These are phyloP conservation scores for Etheostoma spectabile DNA, from an alignment of 2,113 vertebrate species.

Conservation along the genomic window DNA sequence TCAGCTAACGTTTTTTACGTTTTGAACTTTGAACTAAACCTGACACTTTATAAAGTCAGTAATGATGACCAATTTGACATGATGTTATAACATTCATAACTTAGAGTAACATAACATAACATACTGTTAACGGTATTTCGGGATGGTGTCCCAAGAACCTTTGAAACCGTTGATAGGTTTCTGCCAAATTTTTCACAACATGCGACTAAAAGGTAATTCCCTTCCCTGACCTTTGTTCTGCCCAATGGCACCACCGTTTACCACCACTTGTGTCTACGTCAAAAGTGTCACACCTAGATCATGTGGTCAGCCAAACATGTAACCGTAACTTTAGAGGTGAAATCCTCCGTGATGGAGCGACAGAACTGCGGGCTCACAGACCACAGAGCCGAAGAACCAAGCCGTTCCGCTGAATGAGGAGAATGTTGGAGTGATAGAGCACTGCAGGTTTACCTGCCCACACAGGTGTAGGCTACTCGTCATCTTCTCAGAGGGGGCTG, in stretches of 20 bases:
- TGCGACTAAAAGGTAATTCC: too few species aligned
- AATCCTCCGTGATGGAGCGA: constrained; percentile 22
- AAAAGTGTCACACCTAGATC: not conserved
- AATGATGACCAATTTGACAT: too few species aligned
- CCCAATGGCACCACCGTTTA: not conserved
- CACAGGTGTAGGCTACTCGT: constrained; percentile 61
- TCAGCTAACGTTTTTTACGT: too few species aligned
- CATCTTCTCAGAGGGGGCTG: constrained; percentile 44
- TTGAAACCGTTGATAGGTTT: too few species aligned
- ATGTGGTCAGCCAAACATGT: constrained; percentile 10
- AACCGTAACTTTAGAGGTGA: not conserved
- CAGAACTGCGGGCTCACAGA: not conserved
- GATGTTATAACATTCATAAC: too few species aligned
- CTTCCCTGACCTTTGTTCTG: not conserved
- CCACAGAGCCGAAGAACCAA: not conserved
- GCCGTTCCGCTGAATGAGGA: not conserved
- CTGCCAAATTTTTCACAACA: too few species aligned
- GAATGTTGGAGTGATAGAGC: constrained; percentile 41
- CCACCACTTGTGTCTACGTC: not conserved
- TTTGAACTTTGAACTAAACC: too few species aligned
- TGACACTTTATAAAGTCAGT: too few species aligned
- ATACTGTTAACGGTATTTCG: too few species aligned
- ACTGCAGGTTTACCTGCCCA: constrained; percentile 41
- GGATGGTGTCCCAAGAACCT: too few species aligned
- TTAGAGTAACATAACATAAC: too few species aligned